Base-by-base conservation (phyloP, 2,113 vertebrate genomes). In the Anser brachyrhynchus region DNA sequence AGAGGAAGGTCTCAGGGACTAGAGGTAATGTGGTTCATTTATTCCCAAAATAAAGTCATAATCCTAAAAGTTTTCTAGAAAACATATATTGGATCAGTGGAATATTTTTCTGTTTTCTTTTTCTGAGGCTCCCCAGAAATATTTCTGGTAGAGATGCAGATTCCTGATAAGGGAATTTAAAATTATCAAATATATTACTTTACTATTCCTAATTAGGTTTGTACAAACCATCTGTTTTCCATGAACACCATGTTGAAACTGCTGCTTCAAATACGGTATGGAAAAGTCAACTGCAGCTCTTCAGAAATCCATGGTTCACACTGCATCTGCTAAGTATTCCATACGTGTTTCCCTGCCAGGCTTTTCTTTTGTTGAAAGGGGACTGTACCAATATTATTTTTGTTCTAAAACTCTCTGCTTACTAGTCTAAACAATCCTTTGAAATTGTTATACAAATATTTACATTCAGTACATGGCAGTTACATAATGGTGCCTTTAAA, bases 161-260 rank as follows among this genome's bases (percentile, higher is more conserved):
- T 6, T 23, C 13, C 31, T 3, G 2, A 55, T n/a, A 69, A 75
- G 3, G 7, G 19, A 79, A 80, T 80, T 88, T 74, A 46, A 86
- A 88, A 73, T 83, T 79, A 88, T 70, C 83, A 62, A n/a, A 0
- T 6, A 0, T 6, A 80, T 65, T 92, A 66, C 31, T 88, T 86
- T 64, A 76, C 11, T 73, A 73, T 79, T 93, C 54, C 35, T 86
- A 86, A 90, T 86, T 79, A 88, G 83, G 44, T 96, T 88, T 76
- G 37, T 54, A 74, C n/a, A 66, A 80, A 83, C 79, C 54, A 89
- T 79, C 87, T 94, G 67, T 70, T 90, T 94, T 66, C 44, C 58
- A 21, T 39, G 49, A 95, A 74, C 35, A 65, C 14, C 26, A 37
- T 18, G 59, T 73, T 90, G 82, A 73, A 95, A 93, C 59, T 92